Conservation (phyloP, 30 jellyfish, hydroid and myxozoan species). For the Aurelia aurita complex sp. Pacific region DNA sequence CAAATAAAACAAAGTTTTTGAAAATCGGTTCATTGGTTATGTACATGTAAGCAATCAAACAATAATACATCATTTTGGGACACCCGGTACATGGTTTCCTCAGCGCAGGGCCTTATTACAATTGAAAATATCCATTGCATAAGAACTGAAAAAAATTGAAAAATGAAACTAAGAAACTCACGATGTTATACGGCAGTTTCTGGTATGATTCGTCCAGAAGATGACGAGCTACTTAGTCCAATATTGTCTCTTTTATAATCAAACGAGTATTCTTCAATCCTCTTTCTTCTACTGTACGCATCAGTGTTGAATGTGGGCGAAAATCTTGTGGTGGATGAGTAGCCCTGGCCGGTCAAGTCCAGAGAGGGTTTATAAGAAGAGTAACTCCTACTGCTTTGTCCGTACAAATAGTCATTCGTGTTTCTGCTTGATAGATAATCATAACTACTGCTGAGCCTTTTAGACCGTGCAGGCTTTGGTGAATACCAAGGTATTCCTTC, state of each 20-base stretch:
- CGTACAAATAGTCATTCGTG: neutral
- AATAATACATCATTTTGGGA: no score
- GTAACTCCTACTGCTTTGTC: conserved; percentile 26
- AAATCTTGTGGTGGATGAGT: conserved; percentile 22
- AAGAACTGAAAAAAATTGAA: no score
- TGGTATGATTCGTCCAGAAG: conserved; percentile 41
- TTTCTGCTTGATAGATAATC: conserved; percentile 18
- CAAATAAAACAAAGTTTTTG: no score
- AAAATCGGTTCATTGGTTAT: no score
- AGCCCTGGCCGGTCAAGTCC: conserved; percentile 12
- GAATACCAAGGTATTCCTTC: conserved; percentile 56
- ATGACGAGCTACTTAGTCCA: conserved; percentile 10
- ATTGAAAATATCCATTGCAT: no score
- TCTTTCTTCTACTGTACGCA: conserved; percentile 15
- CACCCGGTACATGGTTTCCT: no score
- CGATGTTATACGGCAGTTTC: conserved; percentile 47
- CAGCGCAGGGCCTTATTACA: no score
- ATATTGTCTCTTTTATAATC: conserved; percentile 15
- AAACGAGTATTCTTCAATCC: neutral
- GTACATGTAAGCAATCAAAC: no score
- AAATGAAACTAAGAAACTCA: neutral
- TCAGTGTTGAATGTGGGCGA: conserved; percentile 21
- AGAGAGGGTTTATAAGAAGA: conserved; percentile 33
- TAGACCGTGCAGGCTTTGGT: conserved; percentile 9
- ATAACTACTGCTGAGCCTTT: conserved; percentile 11